Conservation (phyloP, 2,113 vertebrate genomes). For the Myiozetetes cayanensis region DNA sequence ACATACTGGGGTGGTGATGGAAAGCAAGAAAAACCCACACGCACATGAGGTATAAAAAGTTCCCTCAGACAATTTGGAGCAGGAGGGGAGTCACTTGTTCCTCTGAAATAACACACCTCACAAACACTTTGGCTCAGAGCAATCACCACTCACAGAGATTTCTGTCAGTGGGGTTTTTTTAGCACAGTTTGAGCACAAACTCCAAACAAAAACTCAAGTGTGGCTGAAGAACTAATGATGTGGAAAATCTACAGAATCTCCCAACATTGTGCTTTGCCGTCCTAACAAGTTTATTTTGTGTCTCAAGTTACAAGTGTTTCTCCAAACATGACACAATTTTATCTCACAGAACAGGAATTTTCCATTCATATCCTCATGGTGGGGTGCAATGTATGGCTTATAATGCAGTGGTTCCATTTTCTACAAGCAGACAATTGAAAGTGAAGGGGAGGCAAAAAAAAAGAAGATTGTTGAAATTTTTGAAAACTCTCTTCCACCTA, state of each 20-base stretch:
- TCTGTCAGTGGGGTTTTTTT: not conserved
- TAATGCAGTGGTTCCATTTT: not conserved
- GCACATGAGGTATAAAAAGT: not conserved
- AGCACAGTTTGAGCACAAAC: not conserved
- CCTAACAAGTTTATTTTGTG: not conserved
- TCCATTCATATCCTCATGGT: not conserved
- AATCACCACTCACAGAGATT: not conserved
- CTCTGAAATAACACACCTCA: not conserved
- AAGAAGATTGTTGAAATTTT: not conserved
- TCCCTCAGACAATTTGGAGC: not conserved
- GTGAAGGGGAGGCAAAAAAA: accelerated
- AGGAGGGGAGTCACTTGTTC: not conserved
- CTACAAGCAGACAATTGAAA: not conserved
- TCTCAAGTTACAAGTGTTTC: not conserved
- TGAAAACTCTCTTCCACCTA: not conserved
- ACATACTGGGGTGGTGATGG: not conserved
- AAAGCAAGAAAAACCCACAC: not conserved
- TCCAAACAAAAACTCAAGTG: not conserved
- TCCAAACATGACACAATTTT: not conserved
- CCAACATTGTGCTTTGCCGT: not conserved
- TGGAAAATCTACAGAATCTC: not conserved
- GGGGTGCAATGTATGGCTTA: not conserved
- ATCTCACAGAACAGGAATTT: not conserved
- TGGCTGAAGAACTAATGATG: not conserved
- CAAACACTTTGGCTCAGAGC: not conserved